Evolutionary conservation across 2,113 vertebrate species (phyloP), one percentile per base, ranked within the genome.

Genomic region (Lepus americanus): DNA sequence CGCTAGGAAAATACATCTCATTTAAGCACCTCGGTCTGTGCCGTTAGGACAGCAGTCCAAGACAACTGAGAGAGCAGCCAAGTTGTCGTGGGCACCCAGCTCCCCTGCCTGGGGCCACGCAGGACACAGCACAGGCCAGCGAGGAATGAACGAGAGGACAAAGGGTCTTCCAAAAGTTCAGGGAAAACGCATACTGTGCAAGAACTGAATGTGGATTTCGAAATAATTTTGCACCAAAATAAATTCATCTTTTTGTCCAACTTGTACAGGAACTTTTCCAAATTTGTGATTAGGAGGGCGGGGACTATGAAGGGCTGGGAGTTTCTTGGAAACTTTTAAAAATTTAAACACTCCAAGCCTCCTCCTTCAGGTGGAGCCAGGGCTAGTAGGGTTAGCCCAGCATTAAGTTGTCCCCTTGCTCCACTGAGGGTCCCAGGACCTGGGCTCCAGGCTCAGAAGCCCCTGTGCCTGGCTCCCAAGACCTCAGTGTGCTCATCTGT

Each of bases 91-190:
- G 23, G 27, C 33, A 55, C 22, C 19, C 36, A n/a, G 33, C 55
- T 36, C 14, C 16, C 14, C 31, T 14, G 2, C 51, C 33, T 31
- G 0, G 0, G 51, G 36, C 63, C 9, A 12, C 53, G 12, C 61
- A 77, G 49, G 36, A 31, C 0, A 1, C 23, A 20, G 5, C 0
- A 0, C 61, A 36, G 6, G 67, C 39, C 89, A 51, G 2, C 1
- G 31, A 88, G 77, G 51, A 44, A 27, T 10, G 36, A 17, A 5
- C 3, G 9, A 13, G 64, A 25, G 16, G 19, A 44, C 44, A 44
- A 44, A 44, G 44, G 44, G 44, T 44, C 44, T 44, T 44, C 44
- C 44, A 44, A 44, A 44, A 7, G 44, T 44, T 44, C 44, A 44
- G 44, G 44, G 44, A 44, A 7, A 44, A 44, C 7, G 7, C 44